Evolutionary conservation across 2,797 vertebrate species (phyloP), one percentile per base, ranked within the genome.

Genomic region (Parauchenoglanis ngamensis): DNA sequence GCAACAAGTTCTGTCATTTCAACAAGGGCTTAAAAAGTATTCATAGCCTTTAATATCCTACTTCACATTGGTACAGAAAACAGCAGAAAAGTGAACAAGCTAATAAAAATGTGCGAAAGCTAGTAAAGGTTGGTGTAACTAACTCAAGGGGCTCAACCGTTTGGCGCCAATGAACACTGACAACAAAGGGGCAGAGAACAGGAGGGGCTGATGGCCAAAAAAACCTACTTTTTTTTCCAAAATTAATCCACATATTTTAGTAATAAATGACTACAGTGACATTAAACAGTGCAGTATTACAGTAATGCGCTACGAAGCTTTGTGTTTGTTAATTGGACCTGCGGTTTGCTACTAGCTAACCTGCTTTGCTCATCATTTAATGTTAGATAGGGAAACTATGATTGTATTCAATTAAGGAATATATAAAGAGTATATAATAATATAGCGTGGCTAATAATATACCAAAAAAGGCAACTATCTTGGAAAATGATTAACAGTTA

Each of bases 161-260:
- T 93, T 94, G 93, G 94, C 94, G 94, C 94, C 92, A 94, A 93
- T 61, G 40, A 44, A 54, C 25, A 79, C 25, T 40, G 40, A 40
- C 35, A 21, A 95, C 93, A 94, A 94, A 57, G 35, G 15, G 56
- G 28, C 4, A 4, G 49, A 70, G 3, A 0, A 83, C 0, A 4
- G 44, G 0, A 1, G 17, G 19, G 7, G 17, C 40, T 40, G 3
- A 40, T 40, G 40, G 40, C 40, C 3, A 40, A 40, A 21, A 73
- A 2, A 5, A 2, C 4, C 52, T 8, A 5, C 4, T 1, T 56
- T 12, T 56, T 6, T 15, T 49, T 21, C 1, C 0, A 40, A 35
- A 25, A 70, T 7, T 12, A 5, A 12, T 57, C 54, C 28, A 78
- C 4, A 35, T 23, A 40, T 23, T 23, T 23, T 25, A 11, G 19